These are phyloP conservation scores for Sitta europaea DNA, from an alignment of 2,113 vertebrate species.

Conservation along the genomic window DNA sequence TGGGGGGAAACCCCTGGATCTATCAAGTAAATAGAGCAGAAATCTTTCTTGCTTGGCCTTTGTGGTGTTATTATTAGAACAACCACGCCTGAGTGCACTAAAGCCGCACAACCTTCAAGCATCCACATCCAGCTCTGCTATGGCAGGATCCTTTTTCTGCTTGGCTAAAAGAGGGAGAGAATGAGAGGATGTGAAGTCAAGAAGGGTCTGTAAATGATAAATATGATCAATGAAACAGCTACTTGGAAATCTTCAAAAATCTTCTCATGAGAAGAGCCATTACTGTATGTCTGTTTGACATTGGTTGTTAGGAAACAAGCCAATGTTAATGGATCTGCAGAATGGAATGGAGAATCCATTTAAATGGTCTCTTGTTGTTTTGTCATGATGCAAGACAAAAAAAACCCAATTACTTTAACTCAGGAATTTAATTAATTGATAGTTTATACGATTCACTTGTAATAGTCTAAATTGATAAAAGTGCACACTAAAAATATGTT, in stretches of 20 bases:
- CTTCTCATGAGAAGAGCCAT: slow-evolving; percentile 36
- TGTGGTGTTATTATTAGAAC: slow-evolving; percentile 71
- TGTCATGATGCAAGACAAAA: slow-evolving; percentile 24
- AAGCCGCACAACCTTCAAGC: slow-evolving; percentile 48
- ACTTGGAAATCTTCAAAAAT: slow-evolving; percentile 22
- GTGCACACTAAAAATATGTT: background rate
- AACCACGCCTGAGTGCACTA: slow-evolving; percentile 48
- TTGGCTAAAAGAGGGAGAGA: background rate
- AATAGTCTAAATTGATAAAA: slow-evolving; percentile 23
- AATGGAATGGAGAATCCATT: slow-evolving; percentile 41
- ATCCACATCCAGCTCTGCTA: slow-evolving; percentile 12
- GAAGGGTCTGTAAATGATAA: background rate
- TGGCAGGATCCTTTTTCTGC: background rate
- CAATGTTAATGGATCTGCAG: slow-evolving; percentile 8
- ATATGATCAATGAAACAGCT: slow-evolving; percentile 21
- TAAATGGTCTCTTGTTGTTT: slow-evolving; percentile 18
- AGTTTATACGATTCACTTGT: slow-evolving; percentile 3
- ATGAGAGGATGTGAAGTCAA: background rate
- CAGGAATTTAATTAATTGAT: slow-evolving; percentile 28
- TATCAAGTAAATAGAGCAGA: slow-evolving; percentile 70
- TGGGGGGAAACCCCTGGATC: slow-evolving; percentile 17
- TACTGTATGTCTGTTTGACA: slow-evolving; percentile 34
- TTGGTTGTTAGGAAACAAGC: slow-evolving; percentile 32
- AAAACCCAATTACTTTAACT: slow-evolving; percentile 22
- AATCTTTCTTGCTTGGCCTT: slow-evolving; percentile 67